Evolutionary conservation across 2,113 vertebrate species (phyloP), one percentile per base, ranked within the genome.

Genomic region (Pseudorhombus dupliciocellatus): DNA sequence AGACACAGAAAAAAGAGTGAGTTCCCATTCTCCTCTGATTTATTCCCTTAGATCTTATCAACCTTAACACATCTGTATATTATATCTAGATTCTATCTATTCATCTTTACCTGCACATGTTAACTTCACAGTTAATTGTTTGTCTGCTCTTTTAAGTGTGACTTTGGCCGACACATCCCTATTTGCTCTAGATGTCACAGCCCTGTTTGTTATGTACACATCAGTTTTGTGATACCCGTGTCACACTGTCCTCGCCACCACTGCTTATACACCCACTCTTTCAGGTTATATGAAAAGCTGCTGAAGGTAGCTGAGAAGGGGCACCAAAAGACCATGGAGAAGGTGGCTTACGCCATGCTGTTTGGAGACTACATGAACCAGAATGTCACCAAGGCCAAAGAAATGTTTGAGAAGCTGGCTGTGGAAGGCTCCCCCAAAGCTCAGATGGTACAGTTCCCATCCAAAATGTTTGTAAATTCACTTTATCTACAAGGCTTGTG

Each of bases 351-450:
- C 2, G 95, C 96, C 60, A 92, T 98, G 88, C 77, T 99, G 84
- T 96, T 99, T 70, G 98, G 98, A n/a, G 97, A 99, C 82, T 95
- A 96, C 85, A 73, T 98, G 84, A 93, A 92, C 59, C 97, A 99
- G 92, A 95, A 96, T 70, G 66, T 98, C 78, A 93, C 92, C 0
- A 88, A 92, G 26, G 97, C 98, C 31, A 96, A 92, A 88, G 94
- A 94, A 48, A 92, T 98, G 40, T 95, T 99, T 89, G 96, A 98
- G 92, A 97, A 95, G 74, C 90, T 99, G n/a, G 95, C 94, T 0
- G 88, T 96, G 30, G 96, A 97, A 54, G 98, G 98, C 9, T 98
- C 95, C 42, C 97, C 97, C 26, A 98, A 96, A 92, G 96, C 96
- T 24, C 98, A 99, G 81, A 96, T 91, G 89, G 98, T 99, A 93